phyloP scores from a whole-genome alignment of 2,113 vertebrate species.

The Prunella himalayana region DNA sequence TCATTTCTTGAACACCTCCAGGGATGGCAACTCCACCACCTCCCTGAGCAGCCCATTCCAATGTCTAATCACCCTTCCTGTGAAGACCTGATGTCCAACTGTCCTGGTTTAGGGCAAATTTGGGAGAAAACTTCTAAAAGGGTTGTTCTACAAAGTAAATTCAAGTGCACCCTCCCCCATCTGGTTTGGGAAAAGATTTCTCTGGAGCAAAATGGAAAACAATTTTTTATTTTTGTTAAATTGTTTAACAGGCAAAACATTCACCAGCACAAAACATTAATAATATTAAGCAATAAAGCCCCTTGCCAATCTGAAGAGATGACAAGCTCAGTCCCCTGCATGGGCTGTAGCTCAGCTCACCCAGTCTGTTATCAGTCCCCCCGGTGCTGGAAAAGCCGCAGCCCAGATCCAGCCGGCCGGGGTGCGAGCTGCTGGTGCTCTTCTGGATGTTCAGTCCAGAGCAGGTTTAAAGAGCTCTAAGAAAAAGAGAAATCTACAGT shows the following conservation, averaged over 20 bases:
- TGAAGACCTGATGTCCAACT: background rate
- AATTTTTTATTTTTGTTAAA: background rate
- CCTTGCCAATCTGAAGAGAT: background rate
- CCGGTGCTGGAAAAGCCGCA: fast-evolving
- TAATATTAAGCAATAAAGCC: background rate
- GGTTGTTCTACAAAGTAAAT: background rate
- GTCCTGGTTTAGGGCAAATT: background rate
- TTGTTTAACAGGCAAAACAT: background rate
- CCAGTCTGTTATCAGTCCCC: background rate
- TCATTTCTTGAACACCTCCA: background rate
- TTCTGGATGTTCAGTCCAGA: background rate
- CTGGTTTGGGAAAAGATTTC: background rate
- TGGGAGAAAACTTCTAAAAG: background rate
- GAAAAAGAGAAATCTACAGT: background rate
- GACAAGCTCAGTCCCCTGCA: background rate
- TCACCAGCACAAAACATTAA: background rate
- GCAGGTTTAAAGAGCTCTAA: background rate
- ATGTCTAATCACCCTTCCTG: background rate
- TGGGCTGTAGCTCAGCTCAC: background rate
- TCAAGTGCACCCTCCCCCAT: background rate
- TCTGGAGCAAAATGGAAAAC: background rate
- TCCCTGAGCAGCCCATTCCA: background rate
- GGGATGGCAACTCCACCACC: background rate
- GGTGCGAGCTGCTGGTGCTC: background rate
- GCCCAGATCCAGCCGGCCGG: fast-evolving